A percentile compares a stretch with the other conserved stretches of the same genome.
Evolutionary conservation across 1,140 invertebrate species (phyloP).

Genomic region (Panonychus citri): DNA sequence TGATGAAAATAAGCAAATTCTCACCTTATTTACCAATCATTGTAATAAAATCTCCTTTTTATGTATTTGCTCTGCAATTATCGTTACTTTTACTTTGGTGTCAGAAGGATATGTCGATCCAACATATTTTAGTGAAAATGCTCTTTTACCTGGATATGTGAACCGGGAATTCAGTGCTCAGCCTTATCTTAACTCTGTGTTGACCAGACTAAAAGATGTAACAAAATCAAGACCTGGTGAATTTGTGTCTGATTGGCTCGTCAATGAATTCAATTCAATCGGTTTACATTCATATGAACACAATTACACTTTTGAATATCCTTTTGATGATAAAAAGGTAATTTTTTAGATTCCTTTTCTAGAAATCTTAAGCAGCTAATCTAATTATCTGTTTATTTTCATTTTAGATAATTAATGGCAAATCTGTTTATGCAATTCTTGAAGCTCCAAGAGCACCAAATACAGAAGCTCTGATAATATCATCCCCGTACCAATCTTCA

Average conservation of each 20-base stretch:
- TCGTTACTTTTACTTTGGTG: slow-evolving; percentile 38
- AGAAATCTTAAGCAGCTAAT: slow-evolving; percentile 5
- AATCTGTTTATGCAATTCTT: slow-evolving; percentile 82
- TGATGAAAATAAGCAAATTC: not conserved
- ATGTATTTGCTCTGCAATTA: slow-evolving; percentile 45
- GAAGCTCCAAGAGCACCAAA: slow-evolving; percentile 62
- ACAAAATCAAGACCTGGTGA: slow-evolving; percentile 30
- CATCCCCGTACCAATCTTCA: slow-evolving; percentile 51
- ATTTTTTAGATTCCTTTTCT: slow-evolving; percentile 9
- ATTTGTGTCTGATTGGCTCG: slow-evolving; percentile 37
- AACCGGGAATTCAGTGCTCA: slow-evolving; percentile 58
- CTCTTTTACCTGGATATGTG: slow-evolving; percentile 70
- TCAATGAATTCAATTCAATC: slow-evolving; percentile 52
- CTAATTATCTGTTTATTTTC: slow-evolving; percentile 6
- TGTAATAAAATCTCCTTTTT: slow-evolving; percentile 37
- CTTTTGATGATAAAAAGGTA: slow-evolving; percentile 45
- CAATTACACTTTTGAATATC: slow-evolving; percentile 72
- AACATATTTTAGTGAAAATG: slow-evolving; percentile 93
- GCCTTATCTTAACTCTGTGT: slow-evolving; percentile 31
- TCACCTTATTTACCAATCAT: not conserved
- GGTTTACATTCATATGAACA: slow-evolving; percentile 69
- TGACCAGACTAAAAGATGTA: slow-evolving; percentile 26
- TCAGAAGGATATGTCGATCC: slow-evolving; percentile 28
- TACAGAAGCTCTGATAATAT: slow-evolving; percentile 70
- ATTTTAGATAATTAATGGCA: slow-evolving; percentile 43